Conservation (phyloP, 1,140 invertebrate species). For the Colletes latitarsis region DNA sequence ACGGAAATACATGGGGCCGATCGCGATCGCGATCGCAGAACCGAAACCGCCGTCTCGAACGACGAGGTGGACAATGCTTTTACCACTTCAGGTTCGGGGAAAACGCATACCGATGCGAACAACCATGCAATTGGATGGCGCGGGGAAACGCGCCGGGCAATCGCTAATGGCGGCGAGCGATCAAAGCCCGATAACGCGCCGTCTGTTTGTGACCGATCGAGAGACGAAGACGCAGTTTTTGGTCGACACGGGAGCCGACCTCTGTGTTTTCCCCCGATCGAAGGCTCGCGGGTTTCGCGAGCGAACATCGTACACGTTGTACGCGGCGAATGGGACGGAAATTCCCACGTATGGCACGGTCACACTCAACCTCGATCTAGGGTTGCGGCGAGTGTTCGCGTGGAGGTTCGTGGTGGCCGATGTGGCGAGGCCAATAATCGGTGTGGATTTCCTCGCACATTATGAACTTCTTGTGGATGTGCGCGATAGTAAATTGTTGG, state of each 20-base stretch:
- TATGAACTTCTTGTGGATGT: constrained; percentile 73
- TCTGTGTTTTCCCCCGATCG: constrained; percentile 31
- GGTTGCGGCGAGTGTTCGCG: constrained; percentile 63
- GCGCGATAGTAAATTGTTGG: constrained; percentile 59
- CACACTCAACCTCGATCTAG: constrained; percentile 69
- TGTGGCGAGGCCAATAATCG: constrained; percentile 59
- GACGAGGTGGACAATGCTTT: not conserved
- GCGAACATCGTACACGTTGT: constrained; percentile 44
- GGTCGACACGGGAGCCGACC: constrained; percentile 51
- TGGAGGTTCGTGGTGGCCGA: constrained; percentile 76
- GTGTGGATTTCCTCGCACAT: constrained; percentile 59
- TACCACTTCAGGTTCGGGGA: not conserved
- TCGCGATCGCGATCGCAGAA: constrained; percentile 4
- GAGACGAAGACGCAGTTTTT: constrained; percentile 22
- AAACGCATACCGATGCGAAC: not conserved
- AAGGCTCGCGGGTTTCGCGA: not conserved
- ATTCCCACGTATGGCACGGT: constrained; percentile 70
- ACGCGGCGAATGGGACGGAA: constrained; percentile 54
- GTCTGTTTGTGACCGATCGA: constrained; percentile 48
- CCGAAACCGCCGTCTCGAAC: not conserved
- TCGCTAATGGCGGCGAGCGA: constrained; percentile 50
- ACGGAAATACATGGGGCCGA: constrained; percentile 20
- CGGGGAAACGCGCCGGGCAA: not conserved
- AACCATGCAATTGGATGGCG: not conserved
- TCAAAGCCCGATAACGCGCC: not conserved